Evolutionary conservation across 2,888 invertebrate species (phyloP), one percentile per base, ranked within the genome.

Genomic region (Sarcophaga subvicina): DNA sequence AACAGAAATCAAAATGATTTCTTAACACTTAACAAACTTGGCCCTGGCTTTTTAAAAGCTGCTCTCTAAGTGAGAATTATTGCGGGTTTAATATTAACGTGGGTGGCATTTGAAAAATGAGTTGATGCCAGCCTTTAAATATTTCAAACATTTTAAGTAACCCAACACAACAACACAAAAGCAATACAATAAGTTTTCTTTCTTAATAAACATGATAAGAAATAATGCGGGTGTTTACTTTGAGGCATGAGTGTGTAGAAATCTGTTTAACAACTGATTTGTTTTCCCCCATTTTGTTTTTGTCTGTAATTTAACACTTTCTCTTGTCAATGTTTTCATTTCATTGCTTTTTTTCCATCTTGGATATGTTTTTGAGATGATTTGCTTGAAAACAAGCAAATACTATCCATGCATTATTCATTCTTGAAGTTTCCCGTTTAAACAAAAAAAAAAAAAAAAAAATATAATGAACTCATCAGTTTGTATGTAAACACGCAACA

Each of bases 251-350:
- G 17, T 54, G 54, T 14, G 4, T 12, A 54, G 12, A 54, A 54
- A 54, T 54, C 17, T 54, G 54, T 17, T 54, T 54, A 54, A 54
- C 54, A 54, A 54, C 54, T 70, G 45, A 81, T 81, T 79, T 77
- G 83, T 86, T 47, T 83, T 73, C 47, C 69, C 78, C 54, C 77
- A 45, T 84, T 69, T 86, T 27, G 20, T 72, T 76, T 83, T 82
- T 85, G 10, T 2, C 77, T 73, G 73, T 90, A 90, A 91, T 91
- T 91, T 91, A 91, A 91, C 90, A 90, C 91, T 91, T 90, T 90
- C 91, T 90, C 91, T 90, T 91, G 89, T 89, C 89, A 90, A 89
- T 91, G 90, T 89, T 86, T 90, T 90, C 90, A 89, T 89, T 88
- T 89, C 83, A 85, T 83, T 63, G 47, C 64, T 76, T 49, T 49